Percentiles rank a stretch among this genome's conserved stretches.
Evolutionary conservation across 2,113 vertebrate species (phyloP).

Genomic region (Neolamprologus sp.): DNA sequence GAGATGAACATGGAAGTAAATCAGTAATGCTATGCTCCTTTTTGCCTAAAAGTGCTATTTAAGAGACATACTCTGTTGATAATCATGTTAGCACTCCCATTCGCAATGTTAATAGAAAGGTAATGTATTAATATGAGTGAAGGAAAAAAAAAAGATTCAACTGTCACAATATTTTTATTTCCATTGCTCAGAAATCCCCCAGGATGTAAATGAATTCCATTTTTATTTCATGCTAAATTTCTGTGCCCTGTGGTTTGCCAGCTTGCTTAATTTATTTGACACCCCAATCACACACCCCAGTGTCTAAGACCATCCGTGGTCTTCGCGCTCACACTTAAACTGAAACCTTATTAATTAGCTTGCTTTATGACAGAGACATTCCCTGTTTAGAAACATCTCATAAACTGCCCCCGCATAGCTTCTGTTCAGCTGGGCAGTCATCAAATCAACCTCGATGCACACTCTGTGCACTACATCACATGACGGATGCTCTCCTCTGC

Average conservation of each 20-base stretch:
- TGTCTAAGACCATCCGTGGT: not conserved
- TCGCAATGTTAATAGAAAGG: not conserved
- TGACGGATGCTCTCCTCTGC: conserved; percentile 32
- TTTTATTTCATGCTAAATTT: conserved; percentile 43
- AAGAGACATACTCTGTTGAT: not conserved
- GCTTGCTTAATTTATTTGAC: conserved; percentile 27
- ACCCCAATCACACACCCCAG: not conserved
- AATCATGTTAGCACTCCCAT: not conserved
- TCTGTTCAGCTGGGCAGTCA: conserved; percentile 29
- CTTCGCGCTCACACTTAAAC: conserved; percentile 4
- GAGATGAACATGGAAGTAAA: not conserved
- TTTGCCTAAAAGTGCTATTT: not conserved
- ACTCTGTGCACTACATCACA: conserved; percentile 22
- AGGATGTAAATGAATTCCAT: not conserved
- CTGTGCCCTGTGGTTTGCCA: conserved; percentile 11
- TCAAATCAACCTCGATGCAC: conserved; percentile 30
- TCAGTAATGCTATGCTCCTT: not conserved
- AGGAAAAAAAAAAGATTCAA: not conserved
- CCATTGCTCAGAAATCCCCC: not conserved
- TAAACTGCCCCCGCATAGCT: conserved; percentile 28
- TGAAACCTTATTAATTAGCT: conserved; percentile 64
- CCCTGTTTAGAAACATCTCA: conserved; percentile 36
- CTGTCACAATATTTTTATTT: conserved; percentile 2
- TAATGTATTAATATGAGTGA: not conserved
- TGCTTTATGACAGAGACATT: conserved; percentile 51